Conservation (phyloP, 2,888 invertebrate genomes). For the Aphelenchoides bicaudatus region DNA sequence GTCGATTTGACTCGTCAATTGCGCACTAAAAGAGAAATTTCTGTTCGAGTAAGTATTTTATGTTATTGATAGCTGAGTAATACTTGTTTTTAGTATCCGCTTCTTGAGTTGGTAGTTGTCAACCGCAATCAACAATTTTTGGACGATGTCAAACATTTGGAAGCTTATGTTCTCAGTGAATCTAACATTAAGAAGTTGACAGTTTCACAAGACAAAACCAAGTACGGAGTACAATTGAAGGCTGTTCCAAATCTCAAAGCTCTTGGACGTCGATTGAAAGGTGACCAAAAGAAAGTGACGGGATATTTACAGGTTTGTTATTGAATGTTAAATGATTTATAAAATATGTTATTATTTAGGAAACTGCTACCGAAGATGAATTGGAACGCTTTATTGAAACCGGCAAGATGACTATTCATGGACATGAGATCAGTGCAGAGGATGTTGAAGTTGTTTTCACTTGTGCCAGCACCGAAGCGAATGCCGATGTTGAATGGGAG, state of each 20-base stretch:
- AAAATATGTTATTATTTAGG: constrained; percentile 49
- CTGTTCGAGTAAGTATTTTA: constrained; percentile 70
- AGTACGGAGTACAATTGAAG: constrained; percentile 81
- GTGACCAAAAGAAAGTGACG: constrained; percentile 81
- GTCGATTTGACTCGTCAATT: constrained; percentile 88
- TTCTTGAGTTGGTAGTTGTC: constrained; percentile 90
- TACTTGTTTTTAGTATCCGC: constrained; percentile 71
- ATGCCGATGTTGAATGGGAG: constrained; percentile 34
- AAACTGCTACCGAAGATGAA: constrained; percentile 71
- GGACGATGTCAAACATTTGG: constrained; percentile 74
- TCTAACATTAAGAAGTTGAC: constrained; percentile 82
- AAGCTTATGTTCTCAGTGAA: constrained; percentile 84
- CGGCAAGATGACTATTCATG: constrained; percentile 73
- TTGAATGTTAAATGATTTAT: constrained; percentile 7
- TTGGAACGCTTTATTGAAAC: constrained; percentile 73
- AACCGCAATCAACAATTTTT: constrained; percentile 78
- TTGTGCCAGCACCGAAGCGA: constrained; percentile 62
- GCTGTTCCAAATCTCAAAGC: constrained; percentile 93
- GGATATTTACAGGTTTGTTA: constrained; percentile 70
- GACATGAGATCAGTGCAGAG: constrained; percentile 69
- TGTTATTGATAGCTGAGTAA: no score
- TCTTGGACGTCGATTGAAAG: constrained; percentile 83
- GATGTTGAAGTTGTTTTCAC: constrained; percentile 71
- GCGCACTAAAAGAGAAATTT: constrained; percentile 85
- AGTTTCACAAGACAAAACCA: constrained; percentile 81